A percentile compares a stretch with the other conserved stretches of the same genome.
phyloP scores from a whole-genome alignment of 2,888 invertebrate genomes.

The Abrostola triplasia region DNA sequence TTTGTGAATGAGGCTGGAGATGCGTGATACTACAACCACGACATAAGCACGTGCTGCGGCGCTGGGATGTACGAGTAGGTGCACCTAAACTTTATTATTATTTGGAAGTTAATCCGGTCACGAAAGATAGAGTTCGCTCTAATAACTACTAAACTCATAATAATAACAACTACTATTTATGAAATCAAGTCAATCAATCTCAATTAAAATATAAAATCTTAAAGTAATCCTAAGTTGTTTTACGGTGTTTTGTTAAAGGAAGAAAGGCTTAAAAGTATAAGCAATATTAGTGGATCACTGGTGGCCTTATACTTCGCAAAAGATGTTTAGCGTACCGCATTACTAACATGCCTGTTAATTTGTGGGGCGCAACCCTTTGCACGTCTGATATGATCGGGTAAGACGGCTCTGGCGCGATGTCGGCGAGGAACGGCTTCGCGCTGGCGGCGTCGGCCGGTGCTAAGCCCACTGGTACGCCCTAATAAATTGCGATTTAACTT shows the following conservation, averaged over 20 bases:
- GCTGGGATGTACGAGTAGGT: conserved; percentile 63
- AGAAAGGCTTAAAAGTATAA: background rate
- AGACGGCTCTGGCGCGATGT: conserved; percentile 30
- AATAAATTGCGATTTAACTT: conserved; percentile 89
- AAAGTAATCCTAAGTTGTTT: too few relatives aligned
- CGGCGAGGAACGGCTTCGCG: conserved; percentile 52
- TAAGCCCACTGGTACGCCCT: conserved; percentile 85
- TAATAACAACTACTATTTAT: too few relatives aligned
- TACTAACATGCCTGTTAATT: background rate
- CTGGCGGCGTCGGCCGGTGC: conserved; percentile 65
- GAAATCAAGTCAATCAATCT: too few relatives aligned
- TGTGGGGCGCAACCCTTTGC: background rate
- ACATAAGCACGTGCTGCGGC: conserved; percentile 78
- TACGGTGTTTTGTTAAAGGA: too few relatives aligned
- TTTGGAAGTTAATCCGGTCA: too few relatives aligned
- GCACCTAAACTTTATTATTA: conserved; percentile 16
- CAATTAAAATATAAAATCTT: too few relatives aligned
- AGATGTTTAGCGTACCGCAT: background rate
- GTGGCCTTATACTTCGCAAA: background rate
- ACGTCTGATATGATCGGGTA: conserved; percentile 10
- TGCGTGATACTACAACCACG: conserved; percentile 78
- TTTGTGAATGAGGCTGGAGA: conserved; percentile 76
- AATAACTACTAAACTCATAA: too few relatives aligned
- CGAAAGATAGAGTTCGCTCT: too few relatives aligned
- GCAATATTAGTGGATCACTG: background rate